Evolutionary conservation across 2,888 invertebrate genomes (phyloP).

Genomic region (Dicyrtomina minuta): DNA sequence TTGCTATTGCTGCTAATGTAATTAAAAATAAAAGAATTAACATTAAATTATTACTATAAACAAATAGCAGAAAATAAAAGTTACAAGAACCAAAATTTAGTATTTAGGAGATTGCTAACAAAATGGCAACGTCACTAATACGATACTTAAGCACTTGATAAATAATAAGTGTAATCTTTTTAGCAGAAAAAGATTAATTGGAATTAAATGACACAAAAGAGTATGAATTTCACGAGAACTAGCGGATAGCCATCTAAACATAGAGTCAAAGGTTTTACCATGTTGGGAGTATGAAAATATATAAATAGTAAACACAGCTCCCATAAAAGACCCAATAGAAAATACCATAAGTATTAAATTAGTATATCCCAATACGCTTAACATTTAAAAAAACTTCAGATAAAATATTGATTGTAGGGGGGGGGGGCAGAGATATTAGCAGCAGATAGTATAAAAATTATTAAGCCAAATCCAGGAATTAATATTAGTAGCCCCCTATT

Average conservation of each 20-base stretch:
- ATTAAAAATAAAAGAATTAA: slow-evolving; percentile 57
- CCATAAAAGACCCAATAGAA: slow-evolving; percentile 66
- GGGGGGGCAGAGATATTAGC: slow-evolving; percentile 69
- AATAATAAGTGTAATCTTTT: background rate
- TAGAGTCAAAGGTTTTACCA: slow-evolving; percentile 59
- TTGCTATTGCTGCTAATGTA: slow-evolving; percentile 66
- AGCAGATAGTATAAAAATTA: no score
- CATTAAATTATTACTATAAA: slow-evolving; percentile 60
- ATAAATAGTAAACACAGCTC: slow-evolving; percentile 66
- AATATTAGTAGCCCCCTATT: slow-evolving; percentile 67
- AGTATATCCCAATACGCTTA: slow-evolving; percentile 63
- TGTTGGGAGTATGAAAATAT: slow-evolving; percentile 67
- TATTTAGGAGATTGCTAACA: slow-evolving; percentile 64
- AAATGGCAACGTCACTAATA: slow-evolving; percentile 69
- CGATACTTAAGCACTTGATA: no score
- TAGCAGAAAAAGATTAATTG: slow-evolving; percentile 66
- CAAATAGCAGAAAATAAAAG: slow-evolving; percentile 63
- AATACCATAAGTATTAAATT: slow-evolving; percentile 61
- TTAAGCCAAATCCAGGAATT: slow-evolving; percentile 63
- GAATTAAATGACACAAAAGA: slow-evolving; percentile 66
- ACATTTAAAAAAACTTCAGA: slow-evolving; percentile 68
- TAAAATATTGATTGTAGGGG: slow-evolving; percentile 68
- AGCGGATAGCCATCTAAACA: no score
- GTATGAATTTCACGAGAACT: slow-evolving; percentile 64
- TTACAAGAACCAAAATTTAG: slow-evolving; percentile 63